These are phyloP conservation scores for Rhadinocentrus ornatus DNA, from an alignment of 2,797 vertebrate species.

Conservation along the genomic window DNA sequence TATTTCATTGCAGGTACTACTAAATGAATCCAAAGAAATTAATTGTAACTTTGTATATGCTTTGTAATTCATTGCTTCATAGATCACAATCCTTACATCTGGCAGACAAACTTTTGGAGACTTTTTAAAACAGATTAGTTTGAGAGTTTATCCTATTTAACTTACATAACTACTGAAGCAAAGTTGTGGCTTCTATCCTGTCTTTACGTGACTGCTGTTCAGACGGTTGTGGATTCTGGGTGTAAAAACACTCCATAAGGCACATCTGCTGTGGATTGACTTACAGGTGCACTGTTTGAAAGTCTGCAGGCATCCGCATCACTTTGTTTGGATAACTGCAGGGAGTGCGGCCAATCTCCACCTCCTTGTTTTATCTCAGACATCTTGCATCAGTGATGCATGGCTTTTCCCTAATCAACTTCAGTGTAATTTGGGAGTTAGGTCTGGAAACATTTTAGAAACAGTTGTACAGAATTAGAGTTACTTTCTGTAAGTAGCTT, in stretches of 20 bases:
- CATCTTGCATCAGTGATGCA: constrained; percentile 31
- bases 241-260: constrained; percentile 10
- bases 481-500: not conserved
- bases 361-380: constrained; percentile 38
- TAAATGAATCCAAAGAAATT: too few species aligned
- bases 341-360: constrained; percentile 41
- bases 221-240: not conserved
- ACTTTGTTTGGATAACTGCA: constrained; percentile 62
- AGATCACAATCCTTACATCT: not conserved
- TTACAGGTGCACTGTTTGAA: constrained; percentile 71
- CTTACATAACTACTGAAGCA: not conserved
- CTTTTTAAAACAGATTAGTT: not conserved
- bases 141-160: not conserved
- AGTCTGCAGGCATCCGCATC: constrained; percentile 53
- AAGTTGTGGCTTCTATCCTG: not conserved
- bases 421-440: constrained; percentile 2
- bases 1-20: too few species aligned
- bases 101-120: not conserved
- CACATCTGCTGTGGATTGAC: constrained; percentile 75
- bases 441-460: not conserved
- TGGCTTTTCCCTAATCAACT: not conserved
- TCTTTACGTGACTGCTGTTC: not conserved
- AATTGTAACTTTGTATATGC: too few species aligned
- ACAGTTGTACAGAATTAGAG: not conserved
- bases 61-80: too few species aligned